Base-by-base conservation (phyloP, 2,113 vertebrate species). In the Psettodes erumei region DNA sequence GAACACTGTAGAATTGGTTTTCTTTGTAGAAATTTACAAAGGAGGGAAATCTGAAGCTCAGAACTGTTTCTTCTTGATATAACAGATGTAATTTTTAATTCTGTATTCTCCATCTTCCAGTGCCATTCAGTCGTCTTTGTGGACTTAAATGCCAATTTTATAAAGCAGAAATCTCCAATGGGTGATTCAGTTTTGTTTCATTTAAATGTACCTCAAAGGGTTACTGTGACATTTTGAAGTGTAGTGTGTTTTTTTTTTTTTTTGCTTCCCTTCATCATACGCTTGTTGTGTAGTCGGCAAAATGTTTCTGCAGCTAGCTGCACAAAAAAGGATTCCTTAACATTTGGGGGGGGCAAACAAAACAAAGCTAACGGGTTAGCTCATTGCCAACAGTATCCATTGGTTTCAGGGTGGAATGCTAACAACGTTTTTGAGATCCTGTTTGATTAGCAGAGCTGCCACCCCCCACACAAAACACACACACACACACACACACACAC, bases 81-180 rank as follows among this genome's bases (percentile, higher is more conserved):
- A 69, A 83, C 21, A 58, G 74, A 76, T 82, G 42, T 50, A 18
- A 56, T 84, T 86, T 79, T 76, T 61, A 60, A 64, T 71, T 77
- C 59, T 72, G 75, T 83, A 81, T 81, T 80, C 60, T 71, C 59
- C 73, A 90, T 90, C 75, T 89, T 81, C 68, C 77, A 82, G 90
- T 91, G 88, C 89, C 89, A 90, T 90, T 81, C 66, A 65, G 61
- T 74, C 58, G 43, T 89, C 47, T 79, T 63, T 76, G 79, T 91
- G 79, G 70, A 86, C 74, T 84, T 80, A 60, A 79, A 80, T 70
- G 69, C 51, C 80, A 87, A 48, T 89, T 87, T 83, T 84, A 78
- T 83, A 78, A 79, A 88, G 53, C 71, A 75, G 55, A 75, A 73
- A 64, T 62, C 18, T 76, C 40, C 79, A 37, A 54, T 33, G 38